Conservation (phyloP, 1,140 invertebrate species). For the Lepidurus packardi region DNA sequence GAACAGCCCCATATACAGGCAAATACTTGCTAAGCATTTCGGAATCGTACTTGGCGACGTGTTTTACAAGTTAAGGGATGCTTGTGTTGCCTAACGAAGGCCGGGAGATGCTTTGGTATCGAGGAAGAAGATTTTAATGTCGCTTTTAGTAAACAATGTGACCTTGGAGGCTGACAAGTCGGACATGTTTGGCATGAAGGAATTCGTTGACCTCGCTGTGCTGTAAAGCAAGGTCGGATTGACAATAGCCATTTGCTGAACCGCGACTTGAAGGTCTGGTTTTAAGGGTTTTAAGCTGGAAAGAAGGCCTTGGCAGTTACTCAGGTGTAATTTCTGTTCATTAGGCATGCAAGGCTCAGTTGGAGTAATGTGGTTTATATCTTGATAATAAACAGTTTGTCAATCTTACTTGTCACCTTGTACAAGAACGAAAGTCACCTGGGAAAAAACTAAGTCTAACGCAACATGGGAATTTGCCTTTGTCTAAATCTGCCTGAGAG, state of each 20-base stretch:
- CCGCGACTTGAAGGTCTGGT: constrained; percentile 1
- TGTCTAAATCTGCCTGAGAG: no score
- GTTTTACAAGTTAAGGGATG: no score
- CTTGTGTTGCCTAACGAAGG: no score
- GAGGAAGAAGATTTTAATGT: neutral
- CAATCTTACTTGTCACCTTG: no score
- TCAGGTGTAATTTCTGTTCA: neutral
- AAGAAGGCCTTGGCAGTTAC: neutral
- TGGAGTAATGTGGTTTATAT: neutral
- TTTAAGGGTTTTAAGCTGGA: neutral
- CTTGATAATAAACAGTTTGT: no score
- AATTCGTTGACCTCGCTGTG: neutral
- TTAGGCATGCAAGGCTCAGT: neutral
- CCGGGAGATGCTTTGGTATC: no score
- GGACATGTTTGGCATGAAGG: neutral
- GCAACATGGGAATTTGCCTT: no score
- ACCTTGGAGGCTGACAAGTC: neutral
- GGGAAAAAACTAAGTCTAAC: no score
- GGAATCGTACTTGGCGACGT: no score
- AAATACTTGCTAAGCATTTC: no score
- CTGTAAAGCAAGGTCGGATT: neutral
- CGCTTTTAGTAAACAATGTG: neutral
- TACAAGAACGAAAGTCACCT: no score
- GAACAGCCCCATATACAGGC: no score
- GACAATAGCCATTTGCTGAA: neutral